A percentile compares a stretch with the other conserved stretches of the same genome.
Conservation (phyloP, 1,140 invertebrate genomes). For the Camponotus vicinus region DNA sequence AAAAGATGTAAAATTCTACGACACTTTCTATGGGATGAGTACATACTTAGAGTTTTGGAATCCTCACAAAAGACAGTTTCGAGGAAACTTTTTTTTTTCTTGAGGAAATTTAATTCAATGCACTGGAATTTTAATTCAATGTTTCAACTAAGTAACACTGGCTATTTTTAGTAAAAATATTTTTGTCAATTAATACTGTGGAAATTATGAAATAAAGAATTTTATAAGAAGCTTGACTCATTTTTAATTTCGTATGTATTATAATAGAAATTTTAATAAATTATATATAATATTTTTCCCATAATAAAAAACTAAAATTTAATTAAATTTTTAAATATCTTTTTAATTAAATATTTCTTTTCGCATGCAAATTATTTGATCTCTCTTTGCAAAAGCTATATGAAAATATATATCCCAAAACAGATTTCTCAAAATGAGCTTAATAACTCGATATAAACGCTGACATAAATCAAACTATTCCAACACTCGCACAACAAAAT, state of each 20-base stretch:
- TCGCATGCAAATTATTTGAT: neutral
- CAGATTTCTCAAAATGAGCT: neutral
- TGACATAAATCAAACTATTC: neutral
- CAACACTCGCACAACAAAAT: too few relatives aligned
- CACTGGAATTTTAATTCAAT: neutral
- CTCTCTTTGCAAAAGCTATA: neutral
- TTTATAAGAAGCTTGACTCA: neutral
- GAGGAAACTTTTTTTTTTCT: neutral
- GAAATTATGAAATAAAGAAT: neutral
- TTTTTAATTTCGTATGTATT: neutral
- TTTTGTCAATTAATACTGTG: neutral
- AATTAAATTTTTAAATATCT: too few relatives aligned
- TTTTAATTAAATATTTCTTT: neutral
- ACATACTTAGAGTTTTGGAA: neutral
- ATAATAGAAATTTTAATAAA: neutral
- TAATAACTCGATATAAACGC: neutral
- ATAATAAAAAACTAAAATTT: too few relatives aligned
- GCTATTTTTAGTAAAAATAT: neutral
- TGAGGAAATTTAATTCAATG: neutral
- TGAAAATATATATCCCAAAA: neutral
- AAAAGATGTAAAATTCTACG: neutral
- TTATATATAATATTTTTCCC: neutral
- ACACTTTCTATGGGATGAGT: neutral
- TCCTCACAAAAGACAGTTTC: neutral
- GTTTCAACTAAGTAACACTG: neutral